Percentiles rank a stretch among this genome's conserved stretches.
phyloP scores from a whole-genome alignment of 2,797 vertebrate genomes.

The Gymnoscopelus braueri region DNA sequence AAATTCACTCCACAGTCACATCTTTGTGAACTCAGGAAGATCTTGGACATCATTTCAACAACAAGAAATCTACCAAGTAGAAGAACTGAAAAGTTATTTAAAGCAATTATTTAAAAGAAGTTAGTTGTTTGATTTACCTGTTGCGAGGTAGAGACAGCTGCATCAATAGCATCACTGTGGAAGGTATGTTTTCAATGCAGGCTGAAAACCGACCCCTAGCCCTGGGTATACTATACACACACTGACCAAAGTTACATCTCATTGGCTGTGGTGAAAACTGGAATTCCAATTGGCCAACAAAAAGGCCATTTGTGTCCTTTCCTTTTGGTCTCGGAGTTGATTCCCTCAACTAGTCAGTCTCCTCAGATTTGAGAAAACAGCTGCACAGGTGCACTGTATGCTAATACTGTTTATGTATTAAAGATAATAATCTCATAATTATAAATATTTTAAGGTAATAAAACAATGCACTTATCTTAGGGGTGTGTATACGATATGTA shows the following conservation, averaged over 20 bases:
- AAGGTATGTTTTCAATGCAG: not conserved
- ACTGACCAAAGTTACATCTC: not conserved
- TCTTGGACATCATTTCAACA: not conserved
- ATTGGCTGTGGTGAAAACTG: conserved; percentile 26
- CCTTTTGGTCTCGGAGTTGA: too few relatives aligned
- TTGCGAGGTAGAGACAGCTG: conserved; percentile 10
- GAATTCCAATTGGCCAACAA: conserved; percentile 7
- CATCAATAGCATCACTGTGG: not conserved
- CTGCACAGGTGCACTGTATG: too few relatives aligned
- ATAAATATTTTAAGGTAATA: too few relatives aligned
- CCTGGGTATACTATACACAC: not conserved
- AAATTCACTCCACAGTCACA: not conserved
- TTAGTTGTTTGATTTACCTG: conserved; percentile 39
- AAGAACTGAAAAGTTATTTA: not conserved
- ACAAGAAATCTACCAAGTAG: not conserved
- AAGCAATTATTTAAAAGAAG: not conserved
- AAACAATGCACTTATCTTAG: too few relatives aligned
- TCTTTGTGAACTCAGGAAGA: not conserved
- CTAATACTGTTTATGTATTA: too few relatives aligned
- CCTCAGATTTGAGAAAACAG: too few relatives aligned
- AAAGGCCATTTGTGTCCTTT: too few relatives aligned
- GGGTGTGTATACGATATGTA: too few relatives aligned
- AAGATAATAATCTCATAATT: too few relatives aligned
- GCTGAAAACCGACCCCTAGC: not conserved
- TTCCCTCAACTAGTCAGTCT: too few relatives aligned